Evolutionary conservation across 1,140 invertebrate species (phyloP), one percentile per base, ranked within the genome.

Genomic region (Cherax destructor): DNA sequence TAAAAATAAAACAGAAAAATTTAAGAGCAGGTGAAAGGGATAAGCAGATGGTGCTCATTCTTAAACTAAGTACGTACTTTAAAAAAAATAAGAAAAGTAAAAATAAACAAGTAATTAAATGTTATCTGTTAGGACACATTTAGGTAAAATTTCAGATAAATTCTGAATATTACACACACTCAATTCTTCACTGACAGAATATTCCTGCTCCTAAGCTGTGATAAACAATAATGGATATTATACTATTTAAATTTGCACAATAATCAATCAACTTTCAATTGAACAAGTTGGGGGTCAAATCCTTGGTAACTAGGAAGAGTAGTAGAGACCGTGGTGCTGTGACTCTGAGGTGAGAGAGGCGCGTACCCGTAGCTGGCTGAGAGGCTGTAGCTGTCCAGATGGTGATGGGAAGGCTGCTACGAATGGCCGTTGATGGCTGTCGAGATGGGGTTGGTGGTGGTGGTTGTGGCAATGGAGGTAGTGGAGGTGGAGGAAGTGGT

Each of bases 371-470:
- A 49, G 52, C 81, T 72, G 56, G 83, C 50, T 69, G 69, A 74
- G 80, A 79, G 78, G 80, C 72, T 81, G 74, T 69, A 72, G 83
- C 83, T 85, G 83, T 85, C 83, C 83, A n/a, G 18, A 47, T 85
- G 83, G 83, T 85, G 83, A 74, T 74, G 83, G n/a, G 47, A 61
- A 21, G 52, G 77, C 79, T 85, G 83, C 83, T 88, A 87, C 79
- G 86, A 77, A 88, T 91, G 92, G 65, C 91, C 92, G 80, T 91
- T 80, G 83, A 59, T 80, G 50, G 79, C 78, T 79, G 87, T 30
- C 88, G 85, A 79, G 78, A 79, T 56, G 52, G 78, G 52, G 78
- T 50, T 65, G 81, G 59, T 61, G 52, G 50, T 77, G 74, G 52
- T 21, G 79, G 50, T 79, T 52, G 81, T 65, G 65, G 80, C 47